These are phyloP conservation scores for Aphodius granarius DNA, from an alignment of 2,888 invertebrate genomes.

Conservation along the genomic window DNA sequence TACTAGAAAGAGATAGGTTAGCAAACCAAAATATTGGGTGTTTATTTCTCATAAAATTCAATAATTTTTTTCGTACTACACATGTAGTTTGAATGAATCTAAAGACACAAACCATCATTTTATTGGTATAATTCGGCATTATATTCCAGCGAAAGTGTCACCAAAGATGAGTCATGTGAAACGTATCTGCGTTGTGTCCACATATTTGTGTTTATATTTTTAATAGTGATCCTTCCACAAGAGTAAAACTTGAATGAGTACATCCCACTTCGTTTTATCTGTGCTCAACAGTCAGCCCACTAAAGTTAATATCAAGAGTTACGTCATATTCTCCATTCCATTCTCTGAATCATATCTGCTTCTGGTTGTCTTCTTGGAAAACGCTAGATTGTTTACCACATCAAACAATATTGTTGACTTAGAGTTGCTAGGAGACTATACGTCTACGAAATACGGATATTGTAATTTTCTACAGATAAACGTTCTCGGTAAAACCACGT, in stretches of 20 bases:
- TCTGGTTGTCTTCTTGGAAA: neutral
- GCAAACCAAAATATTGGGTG: no score
- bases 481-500: neutral
- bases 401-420: no score
- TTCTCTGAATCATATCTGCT: constrained; percentile 8
- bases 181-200: no score
- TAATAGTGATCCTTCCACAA: neutral
- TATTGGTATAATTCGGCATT: neutral
- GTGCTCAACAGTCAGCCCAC: neutral
- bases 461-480: neutral
- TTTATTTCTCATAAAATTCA: no score
- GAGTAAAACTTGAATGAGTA: neutral
- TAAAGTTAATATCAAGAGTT: neutral
- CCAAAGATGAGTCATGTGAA: neutral
- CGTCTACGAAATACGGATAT: neutral
- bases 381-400: neutral
- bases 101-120: neutral
- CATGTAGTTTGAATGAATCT: no score
- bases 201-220: neutral
- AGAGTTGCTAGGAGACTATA: neutral
- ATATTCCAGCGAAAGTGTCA: neutral
- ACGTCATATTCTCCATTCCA: constrained; percentile 1
- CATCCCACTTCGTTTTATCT: neutral
- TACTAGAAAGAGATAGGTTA: no score
- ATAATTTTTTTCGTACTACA: no score